These are phyloP conservation scores for Philaenus spumarius DNA, from an alignment of 1,140 invertebrate genomes.

Conservation along the genomic window DNA sequence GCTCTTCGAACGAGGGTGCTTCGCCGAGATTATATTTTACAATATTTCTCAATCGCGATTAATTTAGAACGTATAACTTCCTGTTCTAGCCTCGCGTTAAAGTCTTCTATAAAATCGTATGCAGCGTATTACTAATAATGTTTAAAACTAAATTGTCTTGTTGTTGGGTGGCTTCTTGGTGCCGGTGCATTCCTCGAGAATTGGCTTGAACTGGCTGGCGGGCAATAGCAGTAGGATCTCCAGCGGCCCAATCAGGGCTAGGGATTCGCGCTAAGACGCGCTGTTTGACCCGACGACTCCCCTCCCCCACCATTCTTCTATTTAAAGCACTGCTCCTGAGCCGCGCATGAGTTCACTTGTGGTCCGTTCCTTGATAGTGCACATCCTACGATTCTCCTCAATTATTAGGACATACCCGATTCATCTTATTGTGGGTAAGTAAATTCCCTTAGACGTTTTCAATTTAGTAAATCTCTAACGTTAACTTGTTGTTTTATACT, in stretches of 20 bases:
- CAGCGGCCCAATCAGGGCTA: too few species aligned
- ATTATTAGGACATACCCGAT: too few species aligned
- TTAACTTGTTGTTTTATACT: too few species aligned
- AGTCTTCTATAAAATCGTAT: too few species aligned
- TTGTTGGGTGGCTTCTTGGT: not conserved
- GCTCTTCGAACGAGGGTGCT: not conserved
- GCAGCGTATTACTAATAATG: too few species aligned
- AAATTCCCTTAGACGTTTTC: too few species aligned
- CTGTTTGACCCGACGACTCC: not conserved
- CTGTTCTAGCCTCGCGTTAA: too few species aligned
- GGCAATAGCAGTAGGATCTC: not conserved
- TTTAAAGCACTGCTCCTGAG: not conserved
- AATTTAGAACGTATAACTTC: not conserved
- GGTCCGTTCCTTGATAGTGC: not conserved
- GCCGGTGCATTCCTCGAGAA: slow-evolving; percentile 4
- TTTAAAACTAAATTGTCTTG: too few species aligned
- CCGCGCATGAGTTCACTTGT: not conserved
- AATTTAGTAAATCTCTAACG: too few species aligned
- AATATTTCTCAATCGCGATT: not conserved
- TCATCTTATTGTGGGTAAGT: too few species aligned
- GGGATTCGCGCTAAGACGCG: too few species aligned
- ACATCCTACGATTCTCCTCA: not conserved
- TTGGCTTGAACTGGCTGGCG: not conserved
- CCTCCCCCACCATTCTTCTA: not conserved
- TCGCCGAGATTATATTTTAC: not conserved